Base-by-base conservation (phyloP, 2,113 vertebrate genomes). In the Periophthalmodon schlosseri region DNA sequence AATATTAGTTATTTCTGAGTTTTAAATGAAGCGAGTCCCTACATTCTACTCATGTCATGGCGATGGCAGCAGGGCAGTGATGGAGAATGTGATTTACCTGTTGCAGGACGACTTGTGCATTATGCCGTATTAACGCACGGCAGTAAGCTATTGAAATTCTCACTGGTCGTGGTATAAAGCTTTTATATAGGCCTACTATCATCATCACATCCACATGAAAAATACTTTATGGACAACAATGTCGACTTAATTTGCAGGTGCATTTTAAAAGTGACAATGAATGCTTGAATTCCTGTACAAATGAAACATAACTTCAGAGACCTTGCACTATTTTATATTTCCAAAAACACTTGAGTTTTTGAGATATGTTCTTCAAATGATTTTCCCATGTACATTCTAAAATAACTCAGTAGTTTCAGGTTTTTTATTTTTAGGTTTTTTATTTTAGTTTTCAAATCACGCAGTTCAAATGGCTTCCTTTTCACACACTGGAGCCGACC, bases 401-500 rank as follows among this genome's bases (percentile, higher is more conserved):
- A 33, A 63, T 63, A 34, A 34, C 34, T 39, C 34, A n/a, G 6
- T 65, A 39, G 6, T 65, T 65, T 65, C 63, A n/a, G 33, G 39
- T 65, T 65, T 65, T 16, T n/a, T 21, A 21, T 65, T 39, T 39
- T 65, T n/a, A n/a, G n/a, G n/a, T 65, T 65, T 65, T 16, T n/a
- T 54, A n/a, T 65, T 39, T 39, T 65, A 18, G 9, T 21, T 65
- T 65, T 16, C 8, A 65, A 44, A 65, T 18, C 63, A 18, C 63
- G n/a, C 18, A 44, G 44, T 65, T 65, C 18, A 39, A n/a, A 44
- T 34, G 2, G 44, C 63, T 65, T 65, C 63, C 63, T 13, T 39
- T 65, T 65, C 63, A 65, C 63, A 65, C 63, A 34, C 63, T n/a
- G 18, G 16, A 39, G 33, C n/a, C 34, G 18, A 65, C 63, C 34